phyloP scores from a whole-genome alignment of 2,888 invertebrate genomes.

The Criorhina ranunculi region DNA sequence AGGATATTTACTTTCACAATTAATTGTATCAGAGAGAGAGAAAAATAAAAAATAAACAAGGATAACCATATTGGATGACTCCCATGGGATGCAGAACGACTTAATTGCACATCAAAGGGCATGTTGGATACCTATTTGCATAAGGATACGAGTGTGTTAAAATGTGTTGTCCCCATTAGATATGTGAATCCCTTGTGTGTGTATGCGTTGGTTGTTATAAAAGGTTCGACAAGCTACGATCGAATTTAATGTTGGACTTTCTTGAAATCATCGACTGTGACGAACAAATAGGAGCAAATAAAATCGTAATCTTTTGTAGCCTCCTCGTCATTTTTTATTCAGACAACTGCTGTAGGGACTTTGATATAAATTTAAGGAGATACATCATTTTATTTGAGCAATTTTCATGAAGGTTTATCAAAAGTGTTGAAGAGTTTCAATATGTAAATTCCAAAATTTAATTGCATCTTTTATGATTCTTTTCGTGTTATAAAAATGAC shows the following conservation, averaged over 20 bases:
- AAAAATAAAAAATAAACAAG: background rate
- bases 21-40: slow-evolving; percentile 18
- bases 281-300: background rate
- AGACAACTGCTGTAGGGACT: too few relatives aligned
- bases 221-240: background rate
- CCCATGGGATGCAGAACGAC: slow-evolving; percentile 10
- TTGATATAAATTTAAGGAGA: too few relatives aligned
- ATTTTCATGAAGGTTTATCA: too few relatives aligned
- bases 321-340: background rate
- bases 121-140: slow-evolving; percentile 19
- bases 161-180: slow-evolving; percentile 1
- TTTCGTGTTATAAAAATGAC: too few relatives aligned
- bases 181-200: background rate
- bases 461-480: too few relatives aligned
- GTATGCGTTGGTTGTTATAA: background rate
- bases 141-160: slow-evolving; percentile 1
- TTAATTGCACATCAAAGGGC: slow-evolving; percentile 23
- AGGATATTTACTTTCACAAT: slow-evolving; percentile 59
- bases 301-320: background rate
- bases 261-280: slow-evolving; percentile 1
- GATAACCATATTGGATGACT: slow-evolving; percentile 7
- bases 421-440: too few relatives aligned
- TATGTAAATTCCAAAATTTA: too few relatives aligned
- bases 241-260: slow-evolving; percentile 7
- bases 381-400: too few relatives aligned